A percentile compares a stretch with the other conserved stretches of the same genome.
phyloP scores from a whole-genome alignment of 2,888 invertebrate species.

The Cheilosia urbana region DNA sequence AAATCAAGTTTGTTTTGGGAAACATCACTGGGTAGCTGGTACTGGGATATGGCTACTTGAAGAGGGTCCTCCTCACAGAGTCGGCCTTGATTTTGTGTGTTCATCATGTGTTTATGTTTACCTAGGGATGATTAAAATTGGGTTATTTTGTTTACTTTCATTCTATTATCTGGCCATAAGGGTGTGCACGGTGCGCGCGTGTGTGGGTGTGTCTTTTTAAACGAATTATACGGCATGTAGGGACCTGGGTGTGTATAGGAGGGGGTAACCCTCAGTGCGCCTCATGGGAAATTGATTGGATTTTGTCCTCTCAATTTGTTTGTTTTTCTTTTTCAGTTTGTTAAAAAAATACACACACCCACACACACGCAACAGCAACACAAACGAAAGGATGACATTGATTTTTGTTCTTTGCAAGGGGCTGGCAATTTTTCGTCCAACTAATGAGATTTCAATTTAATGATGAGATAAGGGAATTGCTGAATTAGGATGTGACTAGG shows the following conservation, averaged over 20 bases:
- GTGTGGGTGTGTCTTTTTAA: conserved; percentile 35
- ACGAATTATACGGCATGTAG: conserved; percentile 48
- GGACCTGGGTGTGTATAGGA: background rate
- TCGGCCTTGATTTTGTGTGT: conserved; percentile 43
- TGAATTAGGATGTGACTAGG: conserved; percentile 18
- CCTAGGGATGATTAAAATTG: conserved; percentile 75
- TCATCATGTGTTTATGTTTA: conserved; percentile 59
- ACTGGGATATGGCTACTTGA: conserved; percentile 27
- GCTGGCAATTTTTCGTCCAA: conserved; percentile 40
- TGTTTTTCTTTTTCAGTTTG: conserved; percentile 8
- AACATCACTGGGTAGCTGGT: background rate
- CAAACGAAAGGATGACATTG: conserved; percentile 53
- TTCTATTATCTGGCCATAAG: conserved; percentile 60
- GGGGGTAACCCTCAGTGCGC: conserved; percentile 27
- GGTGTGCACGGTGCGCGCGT: background rate
- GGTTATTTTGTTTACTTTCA: conserved; percentile 74
- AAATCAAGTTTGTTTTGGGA: conserved; percentile 57
- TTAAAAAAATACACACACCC: too few species aligned
- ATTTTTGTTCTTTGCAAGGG: conserved; percentile 43
- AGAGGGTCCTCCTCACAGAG: conserved; percentile 44
- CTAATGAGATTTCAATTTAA: conserved; percentile 74
- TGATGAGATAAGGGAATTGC: conserved; percentile 71
- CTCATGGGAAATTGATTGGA: conserved; percentile 71
- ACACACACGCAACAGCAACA: background rate
- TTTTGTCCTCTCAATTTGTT: conserved; percentile 72